These are phyloP conservation scores for Drosophila cracens DNA, from an alignment of 2,888 invertebrate genomes.

Conservation along the genomic window DNA sequence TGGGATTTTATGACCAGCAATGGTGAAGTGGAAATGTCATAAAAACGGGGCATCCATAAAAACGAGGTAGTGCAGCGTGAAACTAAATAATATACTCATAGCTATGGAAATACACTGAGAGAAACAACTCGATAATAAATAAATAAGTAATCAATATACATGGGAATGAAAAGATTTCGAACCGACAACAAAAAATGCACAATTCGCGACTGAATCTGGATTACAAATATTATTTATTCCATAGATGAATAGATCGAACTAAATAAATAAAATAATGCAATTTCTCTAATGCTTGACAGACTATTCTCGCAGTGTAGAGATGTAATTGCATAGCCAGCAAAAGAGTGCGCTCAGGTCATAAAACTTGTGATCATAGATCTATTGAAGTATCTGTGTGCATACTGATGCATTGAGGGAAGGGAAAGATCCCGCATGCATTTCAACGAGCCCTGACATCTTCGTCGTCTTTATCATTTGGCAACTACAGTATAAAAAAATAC, in stretches of 20 bases:
- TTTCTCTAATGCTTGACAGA: neutral
- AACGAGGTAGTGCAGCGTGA: constrained; percentile 16
- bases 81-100: constrained; percentile 18
- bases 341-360: constrained; percentile 19
- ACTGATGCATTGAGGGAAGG: neutral
- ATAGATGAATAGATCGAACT: neutral
- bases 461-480: constrained; percentile 36
- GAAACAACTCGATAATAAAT: neutral
- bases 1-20: constrained; percentile 30
- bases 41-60: constrained; percentile 47
- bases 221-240: neutral
- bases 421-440: constrained; percentile 25
- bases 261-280: neutral
- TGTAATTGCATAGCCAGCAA: neutral
- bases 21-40: constrained; percentile 43
- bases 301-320: constrained; percentile 28
- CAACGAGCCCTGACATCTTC: constrained; percentile 39
- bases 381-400: neutral
- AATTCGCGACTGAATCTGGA: neutral
- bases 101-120: constrained; percentile 10
- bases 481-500: neutral
- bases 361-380: constrained; percentile 15
- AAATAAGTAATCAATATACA: no score
- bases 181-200: neutral
- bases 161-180: neutral